Evolutionary conservation across 2,888 invertebrate species (phyloP), one percentile per base, ranked within the genome.

Genomic region (Drosophila tripunctata): DNA sequence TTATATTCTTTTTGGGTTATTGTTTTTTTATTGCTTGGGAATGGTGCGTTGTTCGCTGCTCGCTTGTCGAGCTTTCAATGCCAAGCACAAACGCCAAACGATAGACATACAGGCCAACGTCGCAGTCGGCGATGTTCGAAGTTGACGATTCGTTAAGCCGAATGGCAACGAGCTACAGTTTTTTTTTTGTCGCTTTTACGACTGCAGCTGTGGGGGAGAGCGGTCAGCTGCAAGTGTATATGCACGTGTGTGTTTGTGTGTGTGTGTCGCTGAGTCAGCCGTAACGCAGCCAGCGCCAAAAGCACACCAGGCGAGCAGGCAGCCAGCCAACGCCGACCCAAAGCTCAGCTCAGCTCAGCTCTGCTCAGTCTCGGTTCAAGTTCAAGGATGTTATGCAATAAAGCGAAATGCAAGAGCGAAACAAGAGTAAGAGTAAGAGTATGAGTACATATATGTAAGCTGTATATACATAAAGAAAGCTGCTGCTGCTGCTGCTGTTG

Each of bases 371-470:
- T 68, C 40, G 72, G 72, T 75, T 73, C 90, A 90, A 91, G 90
- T 90, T 90, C 90, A 90, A 91, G 90, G 90, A 89, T 91, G 87
- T 90, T 90, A 90, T 91, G 91, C 86, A 90, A 89, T 79, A 68
- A 79, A 66, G 50, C 51, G 65, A 64, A 55, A 55, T 44, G 54
- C 56, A 52, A 38, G 41, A 61, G 50, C 48, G 55, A 55, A 21
- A 38, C 38, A 30, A 31, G 36, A 19, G 24, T 22, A 44, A 63
- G 50, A 48, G 14, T 43, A 56, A 19, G 12, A 15, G 55, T 17
- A 40, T 24, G 40, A n/a, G 21, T 36, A 24, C 17, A 19, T 6
- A 33, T 8, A 19, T 22, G 30, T 24, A 35, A 47, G 17, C 52
- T 41, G 35, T 62, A 48, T 12, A 30, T 19, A 15, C 17, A 57